Percentiles rank a stretch among this genome's conserved stretches.
Conservation (phyloP, 2,113 vertebrate genomes). For the Pachypanchax playfairii region DNA sequence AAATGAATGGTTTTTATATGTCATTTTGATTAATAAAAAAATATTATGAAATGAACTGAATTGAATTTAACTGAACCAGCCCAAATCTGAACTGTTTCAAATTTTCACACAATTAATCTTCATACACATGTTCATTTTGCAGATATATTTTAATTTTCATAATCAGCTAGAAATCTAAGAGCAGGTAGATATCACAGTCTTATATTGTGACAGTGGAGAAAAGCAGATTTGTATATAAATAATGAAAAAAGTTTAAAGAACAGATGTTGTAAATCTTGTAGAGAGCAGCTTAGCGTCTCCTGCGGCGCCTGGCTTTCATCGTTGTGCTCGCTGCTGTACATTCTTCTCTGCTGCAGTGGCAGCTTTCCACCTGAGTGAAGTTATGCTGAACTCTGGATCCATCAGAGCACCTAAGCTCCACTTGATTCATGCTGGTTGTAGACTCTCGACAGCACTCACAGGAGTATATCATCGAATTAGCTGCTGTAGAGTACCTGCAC, state of each 20-base stretch:
- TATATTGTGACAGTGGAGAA: conserved; percentile 7
- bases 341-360: conserved; percentile 67
- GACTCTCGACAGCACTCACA: conserved; percentile 88
- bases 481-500: conserved; percentile 84
- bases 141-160: conserved; percentile 46
- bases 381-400: conserved; percentile 71
- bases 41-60: too few relatives aligned
- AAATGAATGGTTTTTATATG: too few relatives aligned
- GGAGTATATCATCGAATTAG: conserved; percentile 70
- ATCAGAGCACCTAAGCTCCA: conserved; percentile 78
- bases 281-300: conserved; percentile 47
- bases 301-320: neutral
- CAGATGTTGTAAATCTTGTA: too few relatives aligned
- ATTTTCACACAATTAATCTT: too few relatives aligned
- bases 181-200: conserved; percentile 4
- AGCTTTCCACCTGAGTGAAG: conserved; percentile 78
- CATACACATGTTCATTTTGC: conserved; percentile 28
- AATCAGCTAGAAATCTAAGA: conserved; percentile 13
- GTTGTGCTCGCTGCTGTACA: accelerated
- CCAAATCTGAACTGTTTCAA: too few relatives aligned
- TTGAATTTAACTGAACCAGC: too few relatives aligned
- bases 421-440: conserved; percentile 61
- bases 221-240: neutral
- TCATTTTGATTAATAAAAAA: too few relatives aligned
- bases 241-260: conserved; percentile 4